These are phyloP conservation scores for Ptilodon capucinus DNA, from an alignment of 2,888 invertebrate species.

Conservation along the genomic window DNA sequence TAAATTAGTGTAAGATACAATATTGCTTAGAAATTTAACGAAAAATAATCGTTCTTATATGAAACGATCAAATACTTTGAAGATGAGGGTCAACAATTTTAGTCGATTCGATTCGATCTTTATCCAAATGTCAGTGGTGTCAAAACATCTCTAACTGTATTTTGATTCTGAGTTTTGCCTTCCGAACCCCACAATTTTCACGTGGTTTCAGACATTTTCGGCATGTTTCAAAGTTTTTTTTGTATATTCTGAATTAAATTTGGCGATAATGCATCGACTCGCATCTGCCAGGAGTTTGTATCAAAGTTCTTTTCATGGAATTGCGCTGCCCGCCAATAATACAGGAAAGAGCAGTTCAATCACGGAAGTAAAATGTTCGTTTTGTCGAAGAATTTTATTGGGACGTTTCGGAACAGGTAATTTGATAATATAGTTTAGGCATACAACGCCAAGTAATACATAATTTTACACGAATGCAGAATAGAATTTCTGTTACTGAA, in stretches of 20 bases:
- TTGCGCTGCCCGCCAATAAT: slow-evolving; percentile 50
- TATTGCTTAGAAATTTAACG: too few species aligned
- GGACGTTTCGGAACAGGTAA: slow-evolving; percentile 61
- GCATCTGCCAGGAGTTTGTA: slow-evolving; percentile 67
- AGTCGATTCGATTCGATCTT: not conserved
- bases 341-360: slow-evolving; percentile 39
- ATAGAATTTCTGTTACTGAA: not conserved
- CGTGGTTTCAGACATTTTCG: slow-evolving; percentile 61
- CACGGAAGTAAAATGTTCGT: slow-evolving; percentile 70
- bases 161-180: slow-evolving; percentile 43
- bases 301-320: slow-evolving; percentile 61
- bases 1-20: too few species aligned
- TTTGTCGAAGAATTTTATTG: slow-evolving; percentile 67
- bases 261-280: slow-evolving; percentile 70
- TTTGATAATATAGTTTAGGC: slow-evolving; percentile 3
- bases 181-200: slow-evolving; percentile 58
- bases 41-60: too few species aligned
- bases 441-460: not conserved
- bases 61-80: too few species aligned
- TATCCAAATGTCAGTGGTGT: not conserved
- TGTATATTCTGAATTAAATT: slow-evolving; percentile 40
- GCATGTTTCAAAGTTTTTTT: slow-evolving; percentile 47
- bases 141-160: slow-evolving; percentile 29
- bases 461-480: not conserved
- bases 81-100: not conserved